phyloP scores from a whole-genome alignment of 1,140 invertebrate species.

The Monomorium pharaonis region DNA sequence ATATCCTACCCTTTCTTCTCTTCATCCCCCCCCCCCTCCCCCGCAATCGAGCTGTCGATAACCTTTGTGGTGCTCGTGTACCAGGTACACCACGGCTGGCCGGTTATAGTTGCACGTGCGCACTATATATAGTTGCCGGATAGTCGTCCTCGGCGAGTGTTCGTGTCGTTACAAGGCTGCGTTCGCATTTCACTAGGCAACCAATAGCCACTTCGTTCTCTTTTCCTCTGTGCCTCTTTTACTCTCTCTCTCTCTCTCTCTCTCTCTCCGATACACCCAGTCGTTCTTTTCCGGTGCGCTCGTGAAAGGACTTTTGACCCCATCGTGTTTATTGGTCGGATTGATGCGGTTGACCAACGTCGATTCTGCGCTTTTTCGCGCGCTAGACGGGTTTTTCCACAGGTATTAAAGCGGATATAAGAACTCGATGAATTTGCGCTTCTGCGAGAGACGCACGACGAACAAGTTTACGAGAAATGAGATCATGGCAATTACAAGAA shows the following conservation, averaged over 20 bases:
- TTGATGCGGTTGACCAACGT: constrained; percentile 54
- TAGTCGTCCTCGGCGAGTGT: neutral
- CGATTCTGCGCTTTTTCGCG: constrained; percentile 31
- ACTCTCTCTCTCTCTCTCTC: constrained; percentile 5
- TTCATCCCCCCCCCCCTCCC: no score
- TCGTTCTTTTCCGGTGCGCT: constrained; percentile 29
- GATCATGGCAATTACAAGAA: neutral
- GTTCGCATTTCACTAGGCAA: constrained; percentile 38
- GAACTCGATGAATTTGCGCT: neutral
- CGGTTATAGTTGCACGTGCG: constrained; percentile 1
- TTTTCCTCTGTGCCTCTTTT: neutral
- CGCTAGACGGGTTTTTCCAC: constrained; percentile 2
- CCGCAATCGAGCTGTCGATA: constrained; percentile 39
- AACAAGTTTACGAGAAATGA: neutral
- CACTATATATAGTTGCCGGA: constrained; percentile 5
- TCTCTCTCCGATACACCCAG: neutral
- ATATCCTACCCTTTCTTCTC: constrained; percentile 34
- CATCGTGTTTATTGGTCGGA: constrained; percentile 48
- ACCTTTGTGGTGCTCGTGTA: constrained; percentile 29
- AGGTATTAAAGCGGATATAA: constrained; percentile 15
- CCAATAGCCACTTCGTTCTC: constrained; percentile 8
- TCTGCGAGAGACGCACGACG: neutral
- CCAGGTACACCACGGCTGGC: neutral
- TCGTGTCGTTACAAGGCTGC: constrained; percentile 23
- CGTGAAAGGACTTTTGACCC: constrained; percentile 34